Conservation (phyloP, 1,140 invertebrate species). For the Xylocopa sonorina region DNA sequence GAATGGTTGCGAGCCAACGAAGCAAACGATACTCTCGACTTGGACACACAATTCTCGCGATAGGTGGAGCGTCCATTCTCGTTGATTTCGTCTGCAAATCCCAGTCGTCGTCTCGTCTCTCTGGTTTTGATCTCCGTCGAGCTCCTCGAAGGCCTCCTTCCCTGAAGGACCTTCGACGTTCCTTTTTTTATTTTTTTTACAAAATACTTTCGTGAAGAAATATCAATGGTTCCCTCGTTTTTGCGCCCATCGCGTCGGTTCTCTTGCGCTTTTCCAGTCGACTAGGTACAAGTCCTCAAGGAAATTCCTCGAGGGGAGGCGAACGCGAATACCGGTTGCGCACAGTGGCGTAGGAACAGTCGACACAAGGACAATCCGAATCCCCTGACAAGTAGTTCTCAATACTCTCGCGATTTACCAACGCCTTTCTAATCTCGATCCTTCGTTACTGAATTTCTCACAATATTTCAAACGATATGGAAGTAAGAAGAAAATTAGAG, state of each 20-base stretch:
- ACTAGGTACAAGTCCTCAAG: slow-evolving; percentile 13
- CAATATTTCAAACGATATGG: too few relatives aligned
- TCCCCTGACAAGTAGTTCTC: neutral
- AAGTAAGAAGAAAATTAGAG: too few relatives aligned
- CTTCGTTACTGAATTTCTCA: too few relatives aligned
- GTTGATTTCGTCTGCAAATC: neutral
- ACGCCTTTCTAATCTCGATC: too few relatives aligned
- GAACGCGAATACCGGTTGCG: neutral
- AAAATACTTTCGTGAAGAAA: neutral
- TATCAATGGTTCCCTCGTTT: neutral
- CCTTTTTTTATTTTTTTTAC: neutral
- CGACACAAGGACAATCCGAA: neutral
- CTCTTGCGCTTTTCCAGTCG: neutral
- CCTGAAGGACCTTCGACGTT: neutral
- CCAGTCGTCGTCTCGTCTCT: neutral
- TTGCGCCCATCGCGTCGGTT: neutral
- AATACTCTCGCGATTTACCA: neutral
- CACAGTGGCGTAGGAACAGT: slow-evolving; percentile 54
- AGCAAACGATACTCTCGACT: slow-evolving; percentile 58
- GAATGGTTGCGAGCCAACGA: slow-evolving; percentile 75
- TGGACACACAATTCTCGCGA: slow-evolving; percentile 1
- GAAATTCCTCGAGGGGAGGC: slow-evolving; percentile 15
- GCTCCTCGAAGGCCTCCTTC: neutral
- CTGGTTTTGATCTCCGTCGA: neutral
- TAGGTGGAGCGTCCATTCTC: slow-evolving; percentile 7